Conservation (phyloP, 2,888 invertebrate species). For the Cremastinae sp. region DNA sequence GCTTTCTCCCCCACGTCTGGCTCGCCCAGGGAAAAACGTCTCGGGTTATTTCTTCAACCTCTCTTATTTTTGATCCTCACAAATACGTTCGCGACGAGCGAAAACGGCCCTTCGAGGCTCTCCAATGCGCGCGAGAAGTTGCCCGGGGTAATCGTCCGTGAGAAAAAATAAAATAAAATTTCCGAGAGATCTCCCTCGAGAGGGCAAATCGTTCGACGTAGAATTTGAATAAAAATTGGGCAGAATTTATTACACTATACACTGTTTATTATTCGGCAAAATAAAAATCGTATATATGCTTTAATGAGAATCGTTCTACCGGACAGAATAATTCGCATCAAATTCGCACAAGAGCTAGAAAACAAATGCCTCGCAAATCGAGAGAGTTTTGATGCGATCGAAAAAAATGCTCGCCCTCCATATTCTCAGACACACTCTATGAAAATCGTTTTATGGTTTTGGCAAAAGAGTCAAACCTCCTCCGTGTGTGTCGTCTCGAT, state of each 20-base stretch:
- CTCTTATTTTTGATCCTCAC: conserved; percentile 21
- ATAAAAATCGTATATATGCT: conserved; percentile 1
- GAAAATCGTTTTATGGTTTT: too few species aligned
- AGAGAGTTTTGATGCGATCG: background rate
- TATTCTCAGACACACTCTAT: too few species aligned
- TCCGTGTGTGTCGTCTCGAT: conserved; percentile 3
- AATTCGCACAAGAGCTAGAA: background rate
- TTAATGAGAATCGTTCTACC: too few species aligned
- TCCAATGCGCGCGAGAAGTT: conserved; percentile 45
- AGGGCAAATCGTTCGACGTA: conserved; percentile 56
- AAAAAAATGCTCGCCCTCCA: background rate
- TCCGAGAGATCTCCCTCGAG: background rate
- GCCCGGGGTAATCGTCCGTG: conserved; percentile 55
- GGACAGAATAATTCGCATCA: background rate
- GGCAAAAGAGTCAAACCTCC: background rate
- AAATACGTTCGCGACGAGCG: conserved; percentile 47
- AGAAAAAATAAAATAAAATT: conserved; percentile 13
- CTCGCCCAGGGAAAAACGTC: conserved; percentile 29
- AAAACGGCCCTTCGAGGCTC: conserved; percentile 53
- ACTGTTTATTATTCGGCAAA: background rate
- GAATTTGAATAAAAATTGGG: conserved; percentile 71
- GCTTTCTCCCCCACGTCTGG: conserved; percentile 11
- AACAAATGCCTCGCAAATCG: background rate
- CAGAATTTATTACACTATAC: conserved; percentile 8
- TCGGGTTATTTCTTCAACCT: conserved; percentile 26